A percentile compares a stretch with the other conserved stretches of the same genome.
Evolutionary conservation across 2,113 vertebrate species (phyloP).

Genomic region (Saccopteryx bilineata): DNA sequence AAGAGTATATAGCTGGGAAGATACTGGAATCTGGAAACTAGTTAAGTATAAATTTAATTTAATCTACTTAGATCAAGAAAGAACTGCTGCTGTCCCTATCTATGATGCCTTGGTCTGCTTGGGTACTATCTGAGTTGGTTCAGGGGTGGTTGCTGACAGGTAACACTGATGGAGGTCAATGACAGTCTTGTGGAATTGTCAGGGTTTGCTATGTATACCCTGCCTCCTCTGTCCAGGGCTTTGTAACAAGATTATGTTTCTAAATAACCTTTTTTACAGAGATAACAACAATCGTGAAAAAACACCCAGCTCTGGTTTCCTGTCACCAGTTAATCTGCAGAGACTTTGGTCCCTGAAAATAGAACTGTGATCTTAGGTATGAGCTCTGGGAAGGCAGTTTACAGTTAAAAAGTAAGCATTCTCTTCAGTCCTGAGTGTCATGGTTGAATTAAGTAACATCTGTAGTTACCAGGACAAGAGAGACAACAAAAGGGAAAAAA

Average conservation of each 20-base stretch:
- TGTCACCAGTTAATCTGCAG: neutral
- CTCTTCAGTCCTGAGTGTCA: neutral
- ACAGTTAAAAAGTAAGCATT: neutral
- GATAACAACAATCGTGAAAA: neutral
- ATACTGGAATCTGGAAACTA: slow-evolving; percentile 52
- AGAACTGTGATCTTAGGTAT: neutral
- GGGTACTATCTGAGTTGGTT: slow-evolving; percentile 7
- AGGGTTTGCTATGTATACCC: neutral
- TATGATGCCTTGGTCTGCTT: neutral
- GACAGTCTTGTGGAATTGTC: neutral
- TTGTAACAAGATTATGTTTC: slow-evolving; percentile 46
- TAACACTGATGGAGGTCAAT: neutral
- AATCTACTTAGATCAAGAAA: slow-evolving; percentile 38
- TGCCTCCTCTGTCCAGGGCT: neutral
- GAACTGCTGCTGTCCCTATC: neutral
- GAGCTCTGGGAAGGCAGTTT: neutral
- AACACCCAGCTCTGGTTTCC: neutral
- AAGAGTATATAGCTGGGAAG: slow-evolving; percentile 31
- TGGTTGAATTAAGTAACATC: neutral
- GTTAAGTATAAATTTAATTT: slow-evolving; percentile 40
- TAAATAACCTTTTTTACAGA: neutral
- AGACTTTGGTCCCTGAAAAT: slow-evolving; percentile 39
- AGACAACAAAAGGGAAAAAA: neutral
- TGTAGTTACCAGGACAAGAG: neutral
- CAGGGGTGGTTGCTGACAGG: neutral